Evolutionary conservation across 2,888 invertebrate genomes (phyloP), one percentile per base, ranked within the genome.

Genomic region (Lathronympha strigana): DNA sequence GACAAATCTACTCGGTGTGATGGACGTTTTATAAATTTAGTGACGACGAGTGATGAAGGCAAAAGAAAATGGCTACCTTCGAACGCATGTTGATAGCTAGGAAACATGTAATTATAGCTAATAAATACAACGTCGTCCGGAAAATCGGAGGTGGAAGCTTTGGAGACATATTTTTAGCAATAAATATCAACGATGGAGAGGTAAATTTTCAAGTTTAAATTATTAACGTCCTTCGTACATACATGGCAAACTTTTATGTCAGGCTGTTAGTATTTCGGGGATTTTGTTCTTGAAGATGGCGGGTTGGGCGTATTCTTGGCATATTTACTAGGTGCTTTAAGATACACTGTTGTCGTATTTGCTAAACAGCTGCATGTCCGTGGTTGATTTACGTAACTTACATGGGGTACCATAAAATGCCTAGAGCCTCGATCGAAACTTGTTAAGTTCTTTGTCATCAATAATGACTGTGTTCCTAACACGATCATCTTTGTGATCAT

Each of bases 121-220:
- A 96, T 82, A 98, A 97, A 93, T 99, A 98, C 93, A 96, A 98
- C 88, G 94, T 99, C 83, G 95, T 98, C 85, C 95, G 98, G 79
- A 98, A 98, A 95, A 98, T 99, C 89, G 98, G 99, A 82, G 98
- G 98, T 92, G 99, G 99, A 77, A 99, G 99, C 74, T 99, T 99
- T 89, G 99, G 99, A 83, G 99, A 99, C 93, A 99, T 99, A 90
- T 99, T 98, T 93, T 94, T 99, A 88, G 99, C 97, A 75, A 96
- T 97, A 93, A 96, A 97, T 93, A 94, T 96, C 86, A 94, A 95
- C 86, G 97, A 96, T 93, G 97, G 97, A 89, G 97, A 97, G 95
- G 96, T 96, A 93, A 94, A 88, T 88, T 71, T 61, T 60, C 31
- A 17, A 60, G 67, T 50, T 63, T 55, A 40, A 58, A 60, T 54